Evolutionary conservation across 2,113 vertebrate genomes (phyloP).

Genomic region (Galemys pyrenaicus): DNA sequence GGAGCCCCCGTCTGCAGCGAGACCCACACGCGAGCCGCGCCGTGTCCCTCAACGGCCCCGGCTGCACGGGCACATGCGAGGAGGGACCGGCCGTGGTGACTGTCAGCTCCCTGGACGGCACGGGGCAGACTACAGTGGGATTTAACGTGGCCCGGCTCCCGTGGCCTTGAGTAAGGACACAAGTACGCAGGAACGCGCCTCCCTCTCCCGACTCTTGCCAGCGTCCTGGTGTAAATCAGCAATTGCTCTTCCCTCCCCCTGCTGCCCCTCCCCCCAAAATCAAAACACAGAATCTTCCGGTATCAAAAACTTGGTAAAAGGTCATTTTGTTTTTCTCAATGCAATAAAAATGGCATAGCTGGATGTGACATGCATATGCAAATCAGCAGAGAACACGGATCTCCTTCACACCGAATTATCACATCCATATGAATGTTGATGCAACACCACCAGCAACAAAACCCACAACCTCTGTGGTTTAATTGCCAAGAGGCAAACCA

Average conservation of each 20-base stretch:
- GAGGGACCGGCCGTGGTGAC: constrained; percentile 72
- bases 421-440: constrained; percentile 73
- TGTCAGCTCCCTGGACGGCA: constrained; percentile 71
- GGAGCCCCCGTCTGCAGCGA: not conserved
- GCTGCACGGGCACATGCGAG: too few relatives aligned
- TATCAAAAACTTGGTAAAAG: constrained; percentile 84
- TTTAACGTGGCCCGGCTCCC: constrained; percentile 79
- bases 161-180: constrained; percentile 84
- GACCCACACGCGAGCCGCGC: constrained; percentile 37
- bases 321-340: constrained; percentile 83
- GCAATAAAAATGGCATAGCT: constrained; percentile 76
- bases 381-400: constrained; percentile 72
- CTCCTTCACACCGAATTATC: constrained; percentile 75
- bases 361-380: constrained; percentile 82
- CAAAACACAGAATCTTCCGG: constrained; percentile 72
- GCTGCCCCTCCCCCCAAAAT: constrained; percentile 60
- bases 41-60: not conserved
- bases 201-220: constrained; percentile 64
- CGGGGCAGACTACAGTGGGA: constrained; percentile 81
- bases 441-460: constrained; percentile 74
- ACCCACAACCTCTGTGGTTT: constrained; percentile 71
- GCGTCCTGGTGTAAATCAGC: constrained; percentile 74
- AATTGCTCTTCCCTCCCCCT: not conserved
- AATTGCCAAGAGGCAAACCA: constrained; percentile 78
- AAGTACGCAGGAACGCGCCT: constrained; percentile 78